These are phyloP conservation scores for Chrysolina haemoptera DNA, from an alignment of 2,888 invertebrate genomes.

Conservation along the genomic window DNA sequence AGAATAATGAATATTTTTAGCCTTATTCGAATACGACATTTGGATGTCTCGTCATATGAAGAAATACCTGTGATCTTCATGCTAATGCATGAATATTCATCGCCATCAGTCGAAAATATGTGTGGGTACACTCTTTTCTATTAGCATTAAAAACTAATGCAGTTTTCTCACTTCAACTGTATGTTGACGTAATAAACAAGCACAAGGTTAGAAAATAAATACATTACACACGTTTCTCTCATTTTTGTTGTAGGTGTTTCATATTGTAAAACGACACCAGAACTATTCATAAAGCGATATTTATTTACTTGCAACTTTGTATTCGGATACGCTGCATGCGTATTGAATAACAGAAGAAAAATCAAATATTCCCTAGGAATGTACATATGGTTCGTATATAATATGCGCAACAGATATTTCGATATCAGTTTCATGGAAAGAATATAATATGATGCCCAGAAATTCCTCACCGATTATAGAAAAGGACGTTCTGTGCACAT, in stretches of 20 bases:
- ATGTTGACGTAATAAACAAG: background rate
- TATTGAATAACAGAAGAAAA: conserved; percentile 43
- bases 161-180: conserved; percentile 1
- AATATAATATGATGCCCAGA: conserved; percentile 71
- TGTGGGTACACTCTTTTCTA: conserved; percentile 9
- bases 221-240: conserved; percentile 25
- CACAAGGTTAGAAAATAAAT: conserved; percentile 24
- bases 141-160: conserved; percentile 25
- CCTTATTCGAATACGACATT: too few species aligned
- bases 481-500: conserved; percentile 78
- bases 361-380: conserved; percentile 26
- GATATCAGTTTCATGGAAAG: conserved; percentile 28
- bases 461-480: conserved; percentile 79
- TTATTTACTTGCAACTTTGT: conserved; percentile 29
- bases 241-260: conserved; percentile 50
- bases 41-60: background rate
- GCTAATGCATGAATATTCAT: background rate
- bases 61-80: background rate
- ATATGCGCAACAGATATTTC: conserved; percentile 19
- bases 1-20: too few species aligned
- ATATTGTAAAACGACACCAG: conserved; percentile 33
- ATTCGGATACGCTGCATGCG: conserved; percentile 34
- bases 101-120: conserved; percentile 5
- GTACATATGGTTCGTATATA: conserved; percentile 26
- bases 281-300: conserved; percentile 34